Evolutionary conservation across 2,888 invertebrate genomes (phyloP), one percentile per base, ranked within the genome.

Genomic region (Rhabditophanes sp.): DNA sequence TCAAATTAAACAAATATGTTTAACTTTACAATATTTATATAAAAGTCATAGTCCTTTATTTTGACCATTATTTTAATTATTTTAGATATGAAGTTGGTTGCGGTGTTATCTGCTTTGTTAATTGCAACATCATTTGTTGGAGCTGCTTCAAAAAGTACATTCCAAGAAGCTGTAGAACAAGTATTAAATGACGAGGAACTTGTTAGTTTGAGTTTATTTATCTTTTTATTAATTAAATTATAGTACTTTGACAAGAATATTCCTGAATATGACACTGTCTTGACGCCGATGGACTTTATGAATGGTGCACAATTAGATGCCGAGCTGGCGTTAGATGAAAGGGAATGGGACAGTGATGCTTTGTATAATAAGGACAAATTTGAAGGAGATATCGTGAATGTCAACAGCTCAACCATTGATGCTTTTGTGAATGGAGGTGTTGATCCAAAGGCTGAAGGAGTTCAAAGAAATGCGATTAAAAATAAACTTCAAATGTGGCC

Each of bases 361-460:
- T 57, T 56, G 60, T 62, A 63, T 37, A 48, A 48, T 17, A 40
- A 37, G 21, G 56, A 52, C 20, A 37, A 48, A 21, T 62, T 62
- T 34, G 61, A 62, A 42, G 62, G 62, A 41, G 62, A 62, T 40
- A 62, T 62, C 27, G 58, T 59, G 12, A 63, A 62, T 31, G 53
- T 61, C 16, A 61, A 60, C 29, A 49, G 55, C 2, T 36, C 53
- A 1, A 58, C 56, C 6, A 46, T 58, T 2, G 53, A 46, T 5
- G 29, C 51, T 6, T 61, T 61, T 35, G 29, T 55, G 14, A 48
- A 47, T 15, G 61, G 60, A 12, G 54, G 44, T 2, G 37, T 25
- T 6, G 32, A 39, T 15, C 34, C 32, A 5, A 38, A 42, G 5
- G 42, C 42, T n/a, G 41, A 30, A 14, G 41, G 39, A 18, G 34